Percentiles rank a stretch among this genome's conserved stretches.
Evolutionary conservation across 2,797 vertebrate genomes (phyloP).

Genomic region (Argyrosomus regius): DNA sequence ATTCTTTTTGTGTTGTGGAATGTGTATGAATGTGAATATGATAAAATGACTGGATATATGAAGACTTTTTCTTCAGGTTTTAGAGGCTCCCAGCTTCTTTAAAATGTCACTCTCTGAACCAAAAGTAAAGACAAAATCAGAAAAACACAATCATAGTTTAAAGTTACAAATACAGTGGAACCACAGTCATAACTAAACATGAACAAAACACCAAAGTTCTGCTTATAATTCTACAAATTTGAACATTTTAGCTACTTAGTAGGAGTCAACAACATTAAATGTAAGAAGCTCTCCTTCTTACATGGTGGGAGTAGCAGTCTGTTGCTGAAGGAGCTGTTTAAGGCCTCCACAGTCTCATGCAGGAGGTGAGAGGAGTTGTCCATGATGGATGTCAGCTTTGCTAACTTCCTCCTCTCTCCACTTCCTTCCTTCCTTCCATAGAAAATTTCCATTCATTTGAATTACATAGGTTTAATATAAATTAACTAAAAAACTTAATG

Average conservation of each 20-base stretch:
- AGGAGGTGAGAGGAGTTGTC: too few relatives aligned
- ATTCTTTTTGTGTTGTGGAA: constrained; percentile 90
- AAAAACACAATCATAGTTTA: too few relatives aligned
- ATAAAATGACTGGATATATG: constrained; percentile 83
- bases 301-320: too few relatives aligned
- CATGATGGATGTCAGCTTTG: too few relatives aligned
- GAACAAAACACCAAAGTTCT: not conserved
- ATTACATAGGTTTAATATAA: too few relatives aligned
- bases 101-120: not conserved
- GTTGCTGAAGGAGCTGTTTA: too few relatives aligned
- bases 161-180: not conserved
- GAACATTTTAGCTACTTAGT: not conserved
- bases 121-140: not conserved
- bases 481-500: too few relatives aligned
- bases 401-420: too few relatives aligned
- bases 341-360: too few relatives aligned
- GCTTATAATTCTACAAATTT: not conserved
- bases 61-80: constrained; percentile 86
- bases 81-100: constrained; percentile 12
- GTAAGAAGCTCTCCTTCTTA: too few relatives aligned
- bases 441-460: too few relatives aligned
- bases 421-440: too few relatives aligned
- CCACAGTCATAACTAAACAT: not conserved
- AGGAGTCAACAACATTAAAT: not conserved
- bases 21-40: constrained; percentile 80